Evolutionary conservation across 1,140 invertebrate species (phyloP).

Genomic region (Neodiprion pinetum): DNA sequence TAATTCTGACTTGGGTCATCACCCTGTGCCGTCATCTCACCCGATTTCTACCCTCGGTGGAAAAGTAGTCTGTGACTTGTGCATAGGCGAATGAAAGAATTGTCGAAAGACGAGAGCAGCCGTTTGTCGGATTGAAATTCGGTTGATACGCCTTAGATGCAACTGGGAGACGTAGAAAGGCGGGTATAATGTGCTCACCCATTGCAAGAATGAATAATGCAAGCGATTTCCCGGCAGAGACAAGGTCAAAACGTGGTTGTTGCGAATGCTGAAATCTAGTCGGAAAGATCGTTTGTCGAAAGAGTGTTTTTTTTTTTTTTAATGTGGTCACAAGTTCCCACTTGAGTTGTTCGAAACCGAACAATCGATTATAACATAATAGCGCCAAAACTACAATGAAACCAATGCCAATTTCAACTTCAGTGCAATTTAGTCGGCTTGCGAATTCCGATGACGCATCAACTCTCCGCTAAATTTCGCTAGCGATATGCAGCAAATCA

Average conservation of each 20-base stretch:
- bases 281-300: neutral
- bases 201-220: neutral
- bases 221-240: neutral
- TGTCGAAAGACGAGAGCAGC: neutral
- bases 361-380: neutral
- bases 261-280: neutral
- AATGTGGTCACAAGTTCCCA: neutral
- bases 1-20: too few species aligned
- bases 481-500: neutral
- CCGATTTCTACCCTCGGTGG: too few species aligned
- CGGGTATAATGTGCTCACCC: neutral
- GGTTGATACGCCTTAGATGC: neutral
- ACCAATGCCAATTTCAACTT: too few species aligned
- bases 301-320: neutral
- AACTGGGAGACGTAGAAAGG: neutral
- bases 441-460: neutral
- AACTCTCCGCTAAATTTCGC: neutral
- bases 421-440: too few species aligned
- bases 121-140: constrained; percentile 3
- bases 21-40: too few species aligned
- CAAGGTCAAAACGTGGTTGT: neutral
- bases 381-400: neutral
- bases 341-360: neutral
- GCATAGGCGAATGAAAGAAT: neutral
- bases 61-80: too few species aligned